Base-by-base conservation (phyloP, 2,113 vertebrate genomes). In the Empidonax traillii region DNA sequence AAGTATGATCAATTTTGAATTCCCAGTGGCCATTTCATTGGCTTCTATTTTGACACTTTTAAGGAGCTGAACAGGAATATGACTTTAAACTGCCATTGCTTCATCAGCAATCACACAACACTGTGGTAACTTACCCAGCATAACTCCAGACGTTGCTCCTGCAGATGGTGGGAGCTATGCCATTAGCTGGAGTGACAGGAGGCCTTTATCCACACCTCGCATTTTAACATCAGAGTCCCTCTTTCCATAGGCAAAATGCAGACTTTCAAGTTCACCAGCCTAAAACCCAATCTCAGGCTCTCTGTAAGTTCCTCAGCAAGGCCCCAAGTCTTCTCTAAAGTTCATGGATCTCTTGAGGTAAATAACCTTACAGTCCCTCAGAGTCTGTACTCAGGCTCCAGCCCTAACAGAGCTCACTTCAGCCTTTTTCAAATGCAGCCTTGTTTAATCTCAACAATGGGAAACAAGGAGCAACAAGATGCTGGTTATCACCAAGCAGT, bases 341-440 rank as follows among this genome's bases (percentile, higher is more conserved):
- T 5, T 56, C 23, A 16, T 0, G 0, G 10, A 65, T 14, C 7
- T 3, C 0, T 1, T 5, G 2, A 81, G 14, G 3, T 28, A 1
- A 14, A 39, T 8, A 33, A 15, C 20, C 10, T 27, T 27, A 28
- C 0, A 14, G 2, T 2, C 16, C 19, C 14, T 24, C 0, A 2
- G 18, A 56, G 1, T 3, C 10, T 8, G 6, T 4, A 14, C 9
- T 15, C 9, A 7, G 2, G 0, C 5, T 35, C 25, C 4, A 80
- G 2, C 8, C 8, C 8, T 1, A 0, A 0, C 1, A 62, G 5
- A 14, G 0, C 0, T 10, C 52, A 14, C 8, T 22, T n/a, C 28
- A 37, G 2, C 4, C 13, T 14, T 69, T 85, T 41, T 28, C 15
- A 85, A 88, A 47, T 0, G 2, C 28, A 80, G 20, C 24, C 5